Percentiles rank a stretch among this genome's conserved stretches.
phyloP scores from a whole-genome alignment of 2,113 vertebrate species.

The Eretmochelys imbricata region DNA sequence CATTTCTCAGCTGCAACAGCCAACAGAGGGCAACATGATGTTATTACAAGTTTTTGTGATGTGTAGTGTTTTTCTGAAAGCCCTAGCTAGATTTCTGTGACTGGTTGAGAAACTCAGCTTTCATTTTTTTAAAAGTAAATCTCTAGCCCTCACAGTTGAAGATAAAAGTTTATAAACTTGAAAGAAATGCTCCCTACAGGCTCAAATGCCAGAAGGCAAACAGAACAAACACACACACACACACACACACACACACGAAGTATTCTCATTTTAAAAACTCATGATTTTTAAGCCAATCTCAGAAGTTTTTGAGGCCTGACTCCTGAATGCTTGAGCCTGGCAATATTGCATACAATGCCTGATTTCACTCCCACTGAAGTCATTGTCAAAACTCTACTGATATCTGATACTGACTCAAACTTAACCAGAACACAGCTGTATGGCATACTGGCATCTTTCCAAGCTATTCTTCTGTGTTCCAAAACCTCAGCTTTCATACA shows the following conservation, averaged over 20 bases:
- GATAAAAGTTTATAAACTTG: neutral
- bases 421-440: neutral
- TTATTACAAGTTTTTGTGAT: neutral
- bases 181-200: neutral
- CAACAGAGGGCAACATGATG: neutral
- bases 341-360: neutral
- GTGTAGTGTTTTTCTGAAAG: neutral
- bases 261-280: neutral
- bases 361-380: neutral
- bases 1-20: neutral
- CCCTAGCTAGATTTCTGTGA: neutral
- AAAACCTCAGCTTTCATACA: neutral
- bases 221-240: neutral
- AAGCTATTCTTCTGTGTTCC: neutral
- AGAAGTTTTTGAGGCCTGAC: neutral
- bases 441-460: neutral
- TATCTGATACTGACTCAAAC: neutral
- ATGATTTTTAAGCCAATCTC: neutral
- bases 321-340: neutral
- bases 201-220: neutral
- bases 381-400: neutral
- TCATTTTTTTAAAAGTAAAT: neutral
- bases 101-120: neutral
- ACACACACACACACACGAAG: neutral
- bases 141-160: neutral